Evolutionary conservation across 2,797 vertebrate genomes (phyloP).

Genomic region (Zenarchopterus dispar): DNA sequence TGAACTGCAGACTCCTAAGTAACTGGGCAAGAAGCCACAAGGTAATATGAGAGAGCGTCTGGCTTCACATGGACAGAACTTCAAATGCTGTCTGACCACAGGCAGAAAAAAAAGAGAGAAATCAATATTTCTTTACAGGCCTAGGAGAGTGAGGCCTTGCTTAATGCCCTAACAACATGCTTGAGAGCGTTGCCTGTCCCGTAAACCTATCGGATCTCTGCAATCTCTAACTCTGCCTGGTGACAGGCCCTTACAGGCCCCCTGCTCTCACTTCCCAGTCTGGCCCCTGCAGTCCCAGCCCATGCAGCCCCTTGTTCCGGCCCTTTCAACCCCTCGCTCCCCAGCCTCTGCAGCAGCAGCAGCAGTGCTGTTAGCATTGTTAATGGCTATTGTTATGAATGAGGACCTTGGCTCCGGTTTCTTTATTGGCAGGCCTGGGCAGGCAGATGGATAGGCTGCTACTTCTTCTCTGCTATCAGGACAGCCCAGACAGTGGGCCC

Average conservation of each 20-base stretch:
- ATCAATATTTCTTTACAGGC: slow-evolving; percentile 80
- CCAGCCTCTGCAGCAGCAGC: slow-evolving; percentile 63
- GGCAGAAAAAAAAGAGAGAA: slow-evolving; percentile 60
- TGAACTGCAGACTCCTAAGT: slow-evolving; percentile 39
- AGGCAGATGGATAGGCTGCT: slow-evolving; percentile 86
- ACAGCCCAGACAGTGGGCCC: slow-evolving; percentile 79
- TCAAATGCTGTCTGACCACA: slow-evolving; percentile 71
- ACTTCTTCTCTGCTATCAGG: slow-evolving; percentile 81
- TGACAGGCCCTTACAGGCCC: slow-evolving; percentile 76
- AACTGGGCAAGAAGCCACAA: slow-evolving; percentile 53
- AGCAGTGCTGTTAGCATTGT: slow-evolving; percentile 82
- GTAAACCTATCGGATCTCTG: slow-evolving; percentile 79
- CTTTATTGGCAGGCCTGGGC: slow-evolving; percentile 75
- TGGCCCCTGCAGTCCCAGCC: slow-evolving; percentile 55
- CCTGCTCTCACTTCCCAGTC: slow-evolving; percentile 50
- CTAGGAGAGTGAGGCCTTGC: slow-evolving; percentile 70
- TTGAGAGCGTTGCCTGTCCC: slow-evolving; percentile 56
- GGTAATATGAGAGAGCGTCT: slow-evolving; percentile 43
- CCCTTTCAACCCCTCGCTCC: slow-evolving; percentile 59
- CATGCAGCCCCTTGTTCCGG: slow-evolving; percentile 53
- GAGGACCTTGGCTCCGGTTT: slow-evolving; percentile 83
- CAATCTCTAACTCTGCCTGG: slow-evolving; percentile 81
- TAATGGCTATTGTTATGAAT: slow-evolving; percentile 87
- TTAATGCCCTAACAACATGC: slow-evolving; percentile 74
- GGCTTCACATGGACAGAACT: slow-evolving; percentile 68